A percentile compares a stretch with the other conserved stretches of the same genome.
These are phyloP conservation scores for Platanista minor DNA, from an alignment of 2,113 vertebrate species.

Conservation along the genomic window DNA sequence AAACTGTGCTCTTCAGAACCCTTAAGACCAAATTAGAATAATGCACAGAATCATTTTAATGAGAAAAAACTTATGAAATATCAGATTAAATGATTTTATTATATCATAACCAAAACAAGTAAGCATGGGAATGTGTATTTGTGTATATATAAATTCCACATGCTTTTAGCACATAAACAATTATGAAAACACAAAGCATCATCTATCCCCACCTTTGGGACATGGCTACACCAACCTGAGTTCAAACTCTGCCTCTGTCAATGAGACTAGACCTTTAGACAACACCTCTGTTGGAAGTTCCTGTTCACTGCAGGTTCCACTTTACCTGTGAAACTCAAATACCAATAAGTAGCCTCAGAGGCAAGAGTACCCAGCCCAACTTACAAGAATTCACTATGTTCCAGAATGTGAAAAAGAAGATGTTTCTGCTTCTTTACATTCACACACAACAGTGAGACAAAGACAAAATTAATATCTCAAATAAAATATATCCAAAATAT, in stretches of 20 bases:
- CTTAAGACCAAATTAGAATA: neutral
- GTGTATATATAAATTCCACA: neutral
- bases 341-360: neutral
- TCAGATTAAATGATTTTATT: neutral
- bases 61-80: neutral
- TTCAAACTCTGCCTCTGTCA: neutral
- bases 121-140: no score
- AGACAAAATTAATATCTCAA: neutral
- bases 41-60: neutral
- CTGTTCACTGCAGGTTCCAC: neutral
- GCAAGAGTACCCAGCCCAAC: neutral
- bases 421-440: neutral
- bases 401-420: neutral
- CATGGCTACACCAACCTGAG: neutral
- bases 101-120: neutral
- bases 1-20: neutral
- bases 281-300: neutral
- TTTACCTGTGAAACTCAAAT: neutral
- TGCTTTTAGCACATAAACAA: neutral
- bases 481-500: neutral
- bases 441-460: neutral
- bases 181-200: neutral
- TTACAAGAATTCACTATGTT: neutral
- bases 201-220: no score
- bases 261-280: neutral